phyloP scores from a whole-genome alignment of 2,113 vertebrate genomes.

The Okapia johnstoni region DNA sequence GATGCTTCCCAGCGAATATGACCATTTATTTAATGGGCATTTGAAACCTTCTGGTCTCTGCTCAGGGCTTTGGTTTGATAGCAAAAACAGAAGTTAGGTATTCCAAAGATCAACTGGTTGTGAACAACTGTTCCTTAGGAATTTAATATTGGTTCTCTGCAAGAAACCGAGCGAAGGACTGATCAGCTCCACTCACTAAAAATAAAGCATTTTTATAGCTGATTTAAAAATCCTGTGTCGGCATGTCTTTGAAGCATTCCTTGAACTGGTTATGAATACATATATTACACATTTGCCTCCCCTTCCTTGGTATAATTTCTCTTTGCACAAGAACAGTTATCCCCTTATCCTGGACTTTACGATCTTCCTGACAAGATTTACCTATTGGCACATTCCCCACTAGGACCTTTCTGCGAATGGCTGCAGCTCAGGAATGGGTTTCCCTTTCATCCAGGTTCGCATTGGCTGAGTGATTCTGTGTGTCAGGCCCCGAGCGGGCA shows the following conservation, averaged over 20 bases:
- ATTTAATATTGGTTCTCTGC: slow-evolving; percentile 76
- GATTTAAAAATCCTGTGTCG: slow-evolving; percentile 71
- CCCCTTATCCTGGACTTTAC: not conserved
- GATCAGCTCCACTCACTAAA: slow-evolving; percentile 75
- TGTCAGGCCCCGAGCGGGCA: not conserved
- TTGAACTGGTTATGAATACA: slow-evolving; percentile 37
- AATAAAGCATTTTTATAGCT: slow-evolving; percentile 70
- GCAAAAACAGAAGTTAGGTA: slow-evolving; percentile 67
- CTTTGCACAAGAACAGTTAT: slow-evolving; percentile 50
- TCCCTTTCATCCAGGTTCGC: not conserved
- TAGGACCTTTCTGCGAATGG: not conserved
- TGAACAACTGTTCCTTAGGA: slow-evolving; percentile 68
- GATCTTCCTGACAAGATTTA: slow-evolving; percentile 27
- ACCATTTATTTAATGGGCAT: slow-evolving; percentile 12
- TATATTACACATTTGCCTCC: slow-evolving; percentile 46
- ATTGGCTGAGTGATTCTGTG: not conserved
- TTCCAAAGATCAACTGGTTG: slow-evolving; percentile 55
- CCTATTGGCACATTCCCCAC: not conserved
- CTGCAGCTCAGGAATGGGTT: not conserved
- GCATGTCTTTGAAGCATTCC: slow-evolving; percentile 40
- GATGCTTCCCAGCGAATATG: not conserved
- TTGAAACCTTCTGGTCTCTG: slow-evolving; percentile 41
- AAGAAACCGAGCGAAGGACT: slow-evolving; percentile 73
- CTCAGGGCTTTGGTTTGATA: slow-evolving; percentile 48
- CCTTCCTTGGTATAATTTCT: slow-evolving; percentile 53